A percentile compares a stretch with the other conserved stretches of the same genome.
Evolutionary conservation across 92 coral and sea anemone genomes (phyloP).

Genomic region (Pocillopora grandis): DNA sequence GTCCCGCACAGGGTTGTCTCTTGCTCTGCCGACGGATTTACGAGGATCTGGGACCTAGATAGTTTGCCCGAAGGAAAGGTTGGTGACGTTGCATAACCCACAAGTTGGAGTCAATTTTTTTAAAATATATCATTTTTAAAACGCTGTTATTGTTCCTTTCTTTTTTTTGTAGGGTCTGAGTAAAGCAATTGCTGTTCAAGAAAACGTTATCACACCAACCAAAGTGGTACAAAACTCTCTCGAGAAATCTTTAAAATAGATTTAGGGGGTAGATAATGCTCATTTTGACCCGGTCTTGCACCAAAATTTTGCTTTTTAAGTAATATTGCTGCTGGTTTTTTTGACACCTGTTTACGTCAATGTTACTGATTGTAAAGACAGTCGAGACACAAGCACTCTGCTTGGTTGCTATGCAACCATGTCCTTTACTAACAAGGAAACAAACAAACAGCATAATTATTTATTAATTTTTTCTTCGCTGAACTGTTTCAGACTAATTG

Average conservation of each 20-base stretch:
- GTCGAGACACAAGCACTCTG: not conserved
- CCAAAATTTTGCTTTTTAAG: not conserved
- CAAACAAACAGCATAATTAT: not conserved
- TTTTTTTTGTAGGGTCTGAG: conserved; percentile 9
- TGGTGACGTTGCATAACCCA: not conserved
- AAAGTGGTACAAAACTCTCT: conserved; percentile 1
- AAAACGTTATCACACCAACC: conserved; percentile 30
- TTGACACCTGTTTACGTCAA: not conserved
- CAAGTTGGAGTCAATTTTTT: not conserved
- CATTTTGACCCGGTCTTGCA: not conserved
- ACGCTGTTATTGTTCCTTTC: not conserved
- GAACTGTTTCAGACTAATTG: too few species aligned
- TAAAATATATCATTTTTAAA: not conserved
- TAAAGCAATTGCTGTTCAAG: conserved; percentile 26
- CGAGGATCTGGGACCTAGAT: conserved; percentile 96
- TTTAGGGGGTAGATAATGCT: not conserved
- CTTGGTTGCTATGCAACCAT: conserved; percentile 8
- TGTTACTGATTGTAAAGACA: not conserved
- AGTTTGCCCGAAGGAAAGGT: conserved; percentile 36
- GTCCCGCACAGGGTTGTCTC: conserved; percentile 72
- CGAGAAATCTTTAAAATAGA: not conserved
- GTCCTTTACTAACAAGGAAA: not conserved
- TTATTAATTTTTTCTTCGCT: not conserved
- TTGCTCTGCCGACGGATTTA: conserved; percentile 91
- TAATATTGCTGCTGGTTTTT: too few species aligned